Base-by-base conservation (phyloP, 2,113 vertebrate genomes). In the Melierax canorus region DNA sequence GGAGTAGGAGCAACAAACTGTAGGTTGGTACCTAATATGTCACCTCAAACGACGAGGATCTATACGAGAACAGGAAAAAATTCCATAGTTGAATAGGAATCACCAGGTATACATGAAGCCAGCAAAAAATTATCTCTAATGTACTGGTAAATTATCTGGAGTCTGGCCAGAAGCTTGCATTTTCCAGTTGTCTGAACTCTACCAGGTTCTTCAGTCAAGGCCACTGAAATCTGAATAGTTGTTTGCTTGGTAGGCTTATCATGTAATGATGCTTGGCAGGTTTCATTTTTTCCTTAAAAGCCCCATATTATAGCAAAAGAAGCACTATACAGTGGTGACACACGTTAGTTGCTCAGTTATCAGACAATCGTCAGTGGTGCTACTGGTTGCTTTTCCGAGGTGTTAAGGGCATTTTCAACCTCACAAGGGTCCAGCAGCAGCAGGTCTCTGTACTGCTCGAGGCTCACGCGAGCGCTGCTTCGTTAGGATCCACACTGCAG, bases 251-350 rank as follows among this genome's bases (percentile, higher is more conserved):
- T 14, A 45, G 34, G 73, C 55, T 86, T 72, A 19, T 32, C 45
- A 22, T 29, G 64, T 71, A 74, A 87, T 38, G 88, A n/a, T 30
- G 80, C 83, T 92, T 95, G 68, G 92, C 83, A 94, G 71, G 84
- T 74, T 83, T 92, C 59, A 92, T 90, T 92, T 95, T 95, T 87
- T 86, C 90, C 93, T 95, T 32, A 93, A 97, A 95, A 93, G 68
- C 84, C 51, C n/a, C 50, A 17, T 45, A 82, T 91, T 90, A 72
- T 59, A 63, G 43, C 76, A 89, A 84, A 94, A 76, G 66, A 81
- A 92, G 53, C 60, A 45, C 73, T 30, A 12, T 43, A 41, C 41
- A 22, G 22, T 32, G 23, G 78, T 64, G 82, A 88, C 88, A 88
- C 3, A 23, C 86, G n/a, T 46, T 95, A 90, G 92, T 68, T 90